A percentile compares a stretch with the other conserved stretches of the same genome.
phyloP scores from a whole-genome alignment of 2,113 vertebrate species.

The Menidia beryllina region DNA sequence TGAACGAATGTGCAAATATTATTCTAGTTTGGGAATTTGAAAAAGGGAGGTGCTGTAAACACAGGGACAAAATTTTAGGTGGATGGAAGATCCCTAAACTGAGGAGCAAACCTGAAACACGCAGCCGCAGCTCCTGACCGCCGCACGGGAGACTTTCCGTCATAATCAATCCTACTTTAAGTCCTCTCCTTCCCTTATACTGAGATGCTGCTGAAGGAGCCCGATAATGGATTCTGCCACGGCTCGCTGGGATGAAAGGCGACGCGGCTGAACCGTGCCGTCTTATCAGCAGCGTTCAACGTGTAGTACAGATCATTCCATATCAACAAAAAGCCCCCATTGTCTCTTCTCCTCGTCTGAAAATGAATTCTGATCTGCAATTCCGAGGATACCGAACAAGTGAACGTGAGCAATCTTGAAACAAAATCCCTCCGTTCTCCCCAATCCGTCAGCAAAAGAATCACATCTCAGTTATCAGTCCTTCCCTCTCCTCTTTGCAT shows the following conservation, averaged over 20 bases:
- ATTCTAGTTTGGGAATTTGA: no score
- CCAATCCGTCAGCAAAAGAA: constrained; percentile 24
- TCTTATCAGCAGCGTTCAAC: constrained; percentile 48
- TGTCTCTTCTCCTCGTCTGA: constrained; percentile 38
- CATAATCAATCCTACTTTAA: constrained; percentile 30
- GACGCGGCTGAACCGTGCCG: constrained; percentile 50
- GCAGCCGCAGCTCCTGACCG: constrained; percentile 6
- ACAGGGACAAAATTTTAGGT: background rate
- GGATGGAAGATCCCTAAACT: constrained; percentile 3
- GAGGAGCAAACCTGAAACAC: constrained; percentile 5
- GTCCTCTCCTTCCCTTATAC: background rate
- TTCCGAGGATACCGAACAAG: constrained; percentile 34
- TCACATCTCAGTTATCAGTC: constrained; percentile 15
- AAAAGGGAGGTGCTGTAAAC: background rate
- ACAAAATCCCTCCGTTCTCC: constrained; percentile 37
- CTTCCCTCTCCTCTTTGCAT: background rate
- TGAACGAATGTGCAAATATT: background rate
- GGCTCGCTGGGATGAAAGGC: constrained; percentile 45
- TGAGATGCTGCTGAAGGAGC: constrained; percentile 23
- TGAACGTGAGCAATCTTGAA: constrained; percentile 45
- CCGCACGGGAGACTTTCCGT: constrained; percentile 16
- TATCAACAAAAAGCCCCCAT: constrained; percentile 30
- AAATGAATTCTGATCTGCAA: constrained; percentile 50
- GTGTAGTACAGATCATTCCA: constrained; percentile 50
- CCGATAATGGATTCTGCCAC: constrained; percentile 50